Conservation (phyloP, 2,113 vertebrate genomes). For the Hemicordylus capensis region DNA sequence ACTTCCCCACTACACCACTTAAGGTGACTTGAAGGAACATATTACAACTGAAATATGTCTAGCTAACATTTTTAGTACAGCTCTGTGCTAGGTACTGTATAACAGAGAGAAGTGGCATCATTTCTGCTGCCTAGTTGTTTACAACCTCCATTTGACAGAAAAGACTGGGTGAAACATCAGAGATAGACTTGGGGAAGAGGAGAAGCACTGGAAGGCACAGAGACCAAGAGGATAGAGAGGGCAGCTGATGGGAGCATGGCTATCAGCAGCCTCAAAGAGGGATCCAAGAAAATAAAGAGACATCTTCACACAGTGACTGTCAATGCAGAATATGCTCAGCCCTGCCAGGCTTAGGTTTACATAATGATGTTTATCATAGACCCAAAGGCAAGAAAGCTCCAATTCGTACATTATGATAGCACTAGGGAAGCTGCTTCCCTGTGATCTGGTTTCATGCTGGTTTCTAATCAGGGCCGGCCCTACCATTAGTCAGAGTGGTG, state of each 20-base stretch:
- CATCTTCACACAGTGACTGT: neutral
- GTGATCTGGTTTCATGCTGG: neutral
- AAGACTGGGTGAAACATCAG: neutral
- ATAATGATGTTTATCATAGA: neutral
- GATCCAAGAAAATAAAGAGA: no score
- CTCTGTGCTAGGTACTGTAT: neutral
- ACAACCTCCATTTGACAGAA: neutral
- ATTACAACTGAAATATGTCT: neutral
- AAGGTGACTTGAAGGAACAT: no score
- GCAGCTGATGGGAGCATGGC: neutral
- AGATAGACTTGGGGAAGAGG: neutral
- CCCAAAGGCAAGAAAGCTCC: neutral
- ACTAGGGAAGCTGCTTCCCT: neutral
- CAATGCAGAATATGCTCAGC: neutral
- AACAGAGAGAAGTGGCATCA: neutral
- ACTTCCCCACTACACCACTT: no score
- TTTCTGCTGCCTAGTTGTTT: neutral
- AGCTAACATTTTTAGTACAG: neutral
- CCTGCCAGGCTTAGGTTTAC: neutral
- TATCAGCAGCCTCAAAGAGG: neutral
- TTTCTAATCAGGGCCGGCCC: neutral
- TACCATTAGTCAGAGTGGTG: neutral
- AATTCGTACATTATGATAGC: neutral
- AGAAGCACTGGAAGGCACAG: neutral
- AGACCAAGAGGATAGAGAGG: neutral